These are phyloP conservation scores for Petromus typicus DNA, from an alignment of 2,113 vertebrate species.

Conservation along the genomic window DNA sequence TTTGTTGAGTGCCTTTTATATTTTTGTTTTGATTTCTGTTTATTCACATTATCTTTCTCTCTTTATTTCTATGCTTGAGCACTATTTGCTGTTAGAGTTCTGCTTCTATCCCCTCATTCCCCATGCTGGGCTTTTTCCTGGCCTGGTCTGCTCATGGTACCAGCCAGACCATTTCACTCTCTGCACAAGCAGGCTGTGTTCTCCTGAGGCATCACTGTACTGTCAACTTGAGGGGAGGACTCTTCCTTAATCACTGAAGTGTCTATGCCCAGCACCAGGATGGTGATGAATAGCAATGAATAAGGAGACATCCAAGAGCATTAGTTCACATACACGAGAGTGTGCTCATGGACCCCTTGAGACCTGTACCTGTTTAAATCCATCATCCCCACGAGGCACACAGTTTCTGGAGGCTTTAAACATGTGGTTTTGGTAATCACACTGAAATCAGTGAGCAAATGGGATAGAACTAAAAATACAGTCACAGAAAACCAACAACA, in stretches of 20 bases:
- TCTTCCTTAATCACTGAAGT: fast-evolving
- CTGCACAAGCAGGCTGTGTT: neutral
- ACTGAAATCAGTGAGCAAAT: neutral
- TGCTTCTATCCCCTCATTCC: neutral
- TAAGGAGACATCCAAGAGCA: too few species aligned
- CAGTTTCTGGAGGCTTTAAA: neutral
- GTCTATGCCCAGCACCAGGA: fast-evolving
- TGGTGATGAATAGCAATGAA: fast-evolving
- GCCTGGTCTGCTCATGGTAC: too few species aligned
- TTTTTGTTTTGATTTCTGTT: neutral
- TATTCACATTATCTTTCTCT: too few species aligned
- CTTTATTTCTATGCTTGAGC: too few species aligned
- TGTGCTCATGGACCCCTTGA: neutral
- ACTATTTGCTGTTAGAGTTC: too few species aligned
- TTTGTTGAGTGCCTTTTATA: neutral
- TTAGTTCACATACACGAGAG: neutral
- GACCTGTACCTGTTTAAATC: neutral
- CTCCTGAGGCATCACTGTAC: neutral
- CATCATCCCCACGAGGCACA: neutral
- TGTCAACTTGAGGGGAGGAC: neutral
- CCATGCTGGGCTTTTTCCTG: neutral
- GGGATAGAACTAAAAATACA: neutral
- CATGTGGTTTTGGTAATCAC: neutral
- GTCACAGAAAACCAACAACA: fast-evolving
- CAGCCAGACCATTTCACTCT: neutral